Conservation (phyloP, 2,113 vertebrate genomes). For the Pituophis catenifer region DNA sequence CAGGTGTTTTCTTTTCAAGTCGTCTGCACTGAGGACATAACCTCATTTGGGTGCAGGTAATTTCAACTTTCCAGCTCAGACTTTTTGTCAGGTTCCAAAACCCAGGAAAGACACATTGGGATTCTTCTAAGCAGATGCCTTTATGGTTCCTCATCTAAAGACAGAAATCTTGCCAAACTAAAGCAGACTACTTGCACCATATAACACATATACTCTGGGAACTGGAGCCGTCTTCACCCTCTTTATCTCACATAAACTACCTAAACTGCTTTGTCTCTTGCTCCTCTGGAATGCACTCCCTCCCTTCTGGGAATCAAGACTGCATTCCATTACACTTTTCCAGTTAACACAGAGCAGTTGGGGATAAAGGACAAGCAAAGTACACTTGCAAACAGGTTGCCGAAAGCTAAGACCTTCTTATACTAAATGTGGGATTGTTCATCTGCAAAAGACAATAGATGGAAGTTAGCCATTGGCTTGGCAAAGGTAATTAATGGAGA, state of each 20-base stretch:
- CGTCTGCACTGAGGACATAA: background rate
- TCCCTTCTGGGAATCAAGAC: too few relatives aligned
- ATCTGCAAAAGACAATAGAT: slow-evolving; percentile 9
- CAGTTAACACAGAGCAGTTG: background rate
- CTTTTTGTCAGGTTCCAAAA: background rate
- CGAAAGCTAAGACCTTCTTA: background rate
- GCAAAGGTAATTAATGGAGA: background rate
- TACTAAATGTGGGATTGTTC: background rate
- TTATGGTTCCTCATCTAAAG: too few relatives aligned
- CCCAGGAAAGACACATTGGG: too few relatives aligned
- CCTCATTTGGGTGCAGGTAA: background rate
- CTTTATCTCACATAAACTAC: too few relatives aligned
- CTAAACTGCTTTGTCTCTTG: too few relatives aligned
- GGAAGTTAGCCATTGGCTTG: background rate
- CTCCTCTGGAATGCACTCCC: too few relatives aligned
- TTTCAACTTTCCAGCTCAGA: background rate
- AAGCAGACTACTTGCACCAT: too few relatives aligned
- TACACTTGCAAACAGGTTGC: background rate
- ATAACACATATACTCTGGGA: too few relatives aligned
- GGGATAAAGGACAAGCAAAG: background rate
- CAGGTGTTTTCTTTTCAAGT: background rate
- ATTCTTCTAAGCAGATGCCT: too few relatives aligned
- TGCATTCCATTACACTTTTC: background rate
- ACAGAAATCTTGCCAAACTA: too few relatives aligned
- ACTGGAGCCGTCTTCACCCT: too few relatives aligned